Percentiles rank a stretch among this genome's conserved stretches.
These are phyloP conservation scores for Salvelinus sp. DNA, from an alignment of 2,113 vertebrate genomes.

Conservation along the genomic window DNA sequence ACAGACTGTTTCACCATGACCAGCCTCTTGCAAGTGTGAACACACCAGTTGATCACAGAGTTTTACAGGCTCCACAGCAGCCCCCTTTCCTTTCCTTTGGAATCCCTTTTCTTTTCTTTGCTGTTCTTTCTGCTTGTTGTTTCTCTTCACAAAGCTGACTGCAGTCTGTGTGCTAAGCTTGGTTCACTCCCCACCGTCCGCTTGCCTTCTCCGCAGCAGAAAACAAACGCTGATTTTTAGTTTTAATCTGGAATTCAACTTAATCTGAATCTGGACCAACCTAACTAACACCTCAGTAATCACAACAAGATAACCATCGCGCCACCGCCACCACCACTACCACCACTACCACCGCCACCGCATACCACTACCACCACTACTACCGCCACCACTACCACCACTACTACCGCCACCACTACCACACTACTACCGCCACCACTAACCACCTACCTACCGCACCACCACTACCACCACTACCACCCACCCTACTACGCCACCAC, in stretches of 20 bases:
- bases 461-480: too few relatives aligned
- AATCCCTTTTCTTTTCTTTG: constrained; percentile 61
- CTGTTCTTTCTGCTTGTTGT: constrained; percentile 63
- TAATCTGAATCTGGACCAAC: too few relatives aligned
- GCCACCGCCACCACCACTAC: constrained; percentile 35
- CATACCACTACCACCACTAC: too few relatives aligned
- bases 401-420: too few relatives aligned
- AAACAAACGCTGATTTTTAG: constrained; percentile 32
- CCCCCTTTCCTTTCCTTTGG: constrained; percentile 50
- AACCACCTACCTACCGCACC: too few relatives aligned
- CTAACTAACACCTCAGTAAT: constrained; percentile 51
- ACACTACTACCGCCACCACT: too few relatives aligned
- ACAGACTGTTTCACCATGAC: constrained; percentile 6
- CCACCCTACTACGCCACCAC: too few relatives aligned
- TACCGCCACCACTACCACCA: too few relatives aligned
- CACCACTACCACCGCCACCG: too few relatives aligned
- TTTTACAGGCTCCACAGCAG: constrained; percentile 41
- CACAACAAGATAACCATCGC: constrained; percentile 44
- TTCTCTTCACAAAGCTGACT: constrained; percentile 63
- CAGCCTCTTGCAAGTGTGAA: constrained; percentile 74
- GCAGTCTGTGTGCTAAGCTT: constrained; percentile 66
- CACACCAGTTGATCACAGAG: constrained; percentile 73
- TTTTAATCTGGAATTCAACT: constrained; percentile 48
- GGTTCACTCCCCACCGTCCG: constrained; percentile 44
- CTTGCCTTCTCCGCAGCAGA: constrained; percentile 28